phyloP scores from a whole-genome alignment of 2,888 invertebrate species.

The Diachrysia chrysitis region DNA sequence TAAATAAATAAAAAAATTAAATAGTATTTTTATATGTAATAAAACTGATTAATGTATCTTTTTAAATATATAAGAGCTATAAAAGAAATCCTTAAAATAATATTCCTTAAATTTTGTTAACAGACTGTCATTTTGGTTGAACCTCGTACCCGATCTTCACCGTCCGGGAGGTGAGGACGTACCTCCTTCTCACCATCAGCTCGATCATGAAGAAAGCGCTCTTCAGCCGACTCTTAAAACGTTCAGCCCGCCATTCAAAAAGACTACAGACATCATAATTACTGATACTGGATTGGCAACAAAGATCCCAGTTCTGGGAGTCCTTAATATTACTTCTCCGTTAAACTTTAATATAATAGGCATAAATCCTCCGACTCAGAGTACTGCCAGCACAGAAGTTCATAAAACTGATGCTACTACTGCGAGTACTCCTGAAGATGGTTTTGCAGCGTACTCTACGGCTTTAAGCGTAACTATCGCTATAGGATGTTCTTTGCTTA shows the following conservation, averaged over 20 bases:
- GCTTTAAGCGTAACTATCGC: constrained; percentile 98
- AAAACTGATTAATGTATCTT: too few relatives aligned
- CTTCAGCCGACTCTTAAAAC: constrained; percentile 88
- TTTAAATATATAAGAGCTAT: too few relatives aligned
- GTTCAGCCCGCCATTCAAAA: constrained; percentile 88
- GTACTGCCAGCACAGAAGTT: constrained; percentile 71
- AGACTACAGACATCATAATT: constrained; percentile 86
- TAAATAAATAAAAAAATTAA: background rate
- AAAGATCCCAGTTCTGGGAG: constrained; percentile 78
- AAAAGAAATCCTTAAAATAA: too few relatives aligned
- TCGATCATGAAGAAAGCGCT: constrained; percentile 92
- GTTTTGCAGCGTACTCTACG: constrained; percentile 96
- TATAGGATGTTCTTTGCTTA: constrained; percentile 97
- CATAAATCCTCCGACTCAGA: constrained; percentile 79
- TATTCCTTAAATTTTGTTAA: constrained; percentile 33
- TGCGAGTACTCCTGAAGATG: constrained; percentile 93
- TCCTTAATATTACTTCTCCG: constrained; percentile 82
- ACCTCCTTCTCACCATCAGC: constrained; percentile 94
- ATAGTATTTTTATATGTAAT: background rate
- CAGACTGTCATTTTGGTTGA: constrained; percentile 97
- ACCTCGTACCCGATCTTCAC: constrained; percentile 97
- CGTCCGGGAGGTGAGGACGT: constrained; percentile 96
- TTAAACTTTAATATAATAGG: constrained; percentile 82
- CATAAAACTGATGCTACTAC: constrained; percentile 85
- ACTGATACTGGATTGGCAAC: constrained; percentile 82